These are phyloP conservation scores for Noctua comes DNA, from an alignment of 2,888 invertebrate species.

Conservation along the genomic window DNA sequence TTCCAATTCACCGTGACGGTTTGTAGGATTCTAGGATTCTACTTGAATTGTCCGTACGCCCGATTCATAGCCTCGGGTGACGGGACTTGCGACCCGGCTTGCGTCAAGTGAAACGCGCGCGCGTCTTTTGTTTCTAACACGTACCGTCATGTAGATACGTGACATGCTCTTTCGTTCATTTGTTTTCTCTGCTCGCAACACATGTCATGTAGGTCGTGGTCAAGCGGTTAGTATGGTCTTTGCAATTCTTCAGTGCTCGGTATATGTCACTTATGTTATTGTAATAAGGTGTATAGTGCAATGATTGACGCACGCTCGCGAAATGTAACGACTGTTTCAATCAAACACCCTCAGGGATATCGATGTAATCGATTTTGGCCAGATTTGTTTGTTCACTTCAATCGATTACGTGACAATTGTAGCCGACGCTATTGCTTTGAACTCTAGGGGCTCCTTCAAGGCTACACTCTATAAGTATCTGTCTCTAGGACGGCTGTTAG, in stretches of 20 bases:
- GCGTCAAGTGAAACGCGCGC: neutral
- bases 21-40: slow-evolving; percentile 54
- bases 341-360: slow-evolving; percentile 70
- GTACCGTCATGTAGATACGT: neutral
- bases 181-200: neutral
- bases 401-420: slow-evolving; percentile 78
- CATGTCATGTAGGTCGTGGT: neutral
- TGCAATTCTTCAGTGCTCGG: neutral
- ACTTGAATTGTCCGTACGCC: slow-evolving; percentile 22
- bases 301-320: neutral
- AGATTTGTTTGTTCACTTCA: slow-evolving; percentile 79
- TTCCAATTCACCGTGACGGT: slow-evolving; percentile 56
- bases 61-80: neutral
- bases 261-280: neutral
- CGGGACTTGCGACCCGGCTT: neutral
- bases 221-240: neutral
- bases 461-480: slow-evolving; percentile 41
- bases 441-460: slow-evolving; percentile 50
- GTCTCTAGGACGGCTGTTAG: slow-evolving; percentile 38
- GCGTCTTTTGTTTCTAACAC: neutral
- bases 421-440: slow-evolving; percentile 55
- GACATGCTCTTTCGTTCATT: neutral
- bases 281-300: neutral
- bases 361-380: slow-evolving; percentile 74
- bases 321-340: slow-evolving; percentile 12